phyloP scores from a whole-genome alignment of 2,113 vertebrate species.

The Alligator sinensis region DNA sequence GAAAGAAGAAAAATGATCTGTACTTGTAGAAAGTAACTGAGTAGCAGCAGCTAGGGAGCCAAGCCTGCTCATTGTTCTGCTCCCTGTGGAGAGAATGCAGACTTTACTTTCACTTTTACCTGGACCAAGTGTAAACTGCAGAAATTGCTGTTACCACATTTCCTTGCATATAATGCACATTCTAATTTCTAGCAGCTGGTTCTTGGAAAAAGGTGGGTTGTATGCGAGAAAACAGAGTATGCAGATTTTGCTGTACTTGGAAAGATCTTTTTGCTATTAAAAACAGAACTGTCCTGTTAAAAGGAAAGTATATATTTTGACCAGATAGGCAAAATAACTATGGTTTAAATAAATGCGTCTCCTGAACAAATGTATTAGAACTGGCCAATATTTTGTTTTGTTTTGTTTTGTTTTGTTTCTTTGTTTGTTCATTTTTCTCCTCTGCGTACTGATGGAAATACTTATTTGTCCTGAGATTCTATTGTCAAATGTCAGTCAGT shows the following conservation, averaged over 20 bases:
- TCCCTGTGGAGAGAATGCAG: no score
- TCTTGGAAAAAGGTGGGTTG: no score
- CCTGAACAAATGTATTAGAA: background rate
- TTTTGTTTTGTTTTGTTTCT: no score
- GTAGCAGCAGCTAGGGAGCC: no score
- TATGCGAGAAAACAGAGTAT: background rate
- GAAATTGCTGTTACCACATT: no score
- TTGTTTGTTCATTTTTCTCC: background rate
- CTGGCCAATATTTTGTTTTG: background rate
- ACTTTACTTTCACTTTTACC: no score
- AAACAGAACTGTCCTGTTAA: background rate
- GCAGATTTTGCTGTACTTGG: background rate
- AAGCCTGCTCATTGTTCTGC: no score
- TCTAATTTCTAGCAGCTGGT: no score
- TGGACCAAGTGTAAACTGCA: no score
- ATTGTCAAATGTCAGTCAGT: background rate
- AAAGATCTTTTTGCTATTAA: background rate
- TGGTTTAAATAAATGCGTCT: background rate
- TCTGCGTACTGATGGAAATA: background rate
- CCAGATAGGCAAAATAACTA: background rate
- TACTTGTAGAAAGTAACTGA: no score
- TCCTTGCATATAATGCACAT: no score
- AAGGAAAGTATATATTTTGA: background rate
- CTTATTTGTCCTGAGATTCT: background rate
- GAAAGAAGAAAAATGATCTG: no score